A percentile compares a stretch with the other conserved stretches of the same genome.
Conservation (phyloP, 2,797 vertebrate species). For the Poliocrania exsul region DNA sequence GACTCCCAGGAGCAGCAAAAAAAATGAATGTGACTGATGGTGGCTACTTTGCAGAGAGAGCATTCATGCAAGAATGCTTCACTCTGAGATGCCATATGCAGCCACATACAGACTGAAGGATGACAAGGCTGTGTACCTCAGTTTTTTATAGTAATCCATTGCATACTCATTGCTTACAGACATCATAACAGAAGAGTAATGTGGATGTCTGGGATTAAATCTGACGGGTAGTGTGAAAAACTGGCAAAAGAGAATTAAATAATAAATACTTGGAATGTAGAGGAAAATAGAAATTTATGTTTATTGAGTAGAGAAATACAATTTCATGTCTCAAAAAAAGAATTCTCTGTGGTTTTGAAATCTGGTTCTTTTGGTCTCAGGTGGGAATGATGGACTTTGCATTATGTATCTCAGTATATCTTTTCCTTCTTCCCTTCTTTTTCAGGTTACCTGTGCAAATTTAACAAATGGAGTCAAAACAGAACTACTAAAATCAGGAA, state of each 20-base stretch:
- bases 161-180: neutral
- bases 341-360: neutral
- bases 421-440: conserved; percentile 46
- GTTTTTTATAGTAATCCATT: neutral
- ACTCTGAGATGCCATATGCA: neutral
- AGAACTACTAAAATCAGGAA: conserved; percentile 91
- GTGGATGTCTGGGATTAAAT: neutral
- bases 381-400: neutral
- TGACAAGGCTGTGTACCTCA: neutral
- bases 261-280: neutral
- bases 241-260: neutral
- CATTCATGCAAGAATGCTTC: neutral
- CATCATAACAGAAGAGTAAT: neutral
- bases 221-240: neutral
- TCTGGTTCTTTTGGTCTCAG: neutral
- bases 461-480: conserved; percentile 88
- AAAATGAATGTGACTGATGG: neutral
- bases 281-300: neutral
- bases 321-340: neutral
- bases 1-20: neutral
- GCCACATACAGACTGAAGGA: neutral
- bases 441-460: conserved; percentile 88
- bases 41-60: neutral
- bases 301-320: neutral
- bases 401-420: conserved; percentile 29